Evolutionary conservation across 2,797 vertebrate genomes (phyloP).

Genomic region (Valencia hispanica): DNA sequence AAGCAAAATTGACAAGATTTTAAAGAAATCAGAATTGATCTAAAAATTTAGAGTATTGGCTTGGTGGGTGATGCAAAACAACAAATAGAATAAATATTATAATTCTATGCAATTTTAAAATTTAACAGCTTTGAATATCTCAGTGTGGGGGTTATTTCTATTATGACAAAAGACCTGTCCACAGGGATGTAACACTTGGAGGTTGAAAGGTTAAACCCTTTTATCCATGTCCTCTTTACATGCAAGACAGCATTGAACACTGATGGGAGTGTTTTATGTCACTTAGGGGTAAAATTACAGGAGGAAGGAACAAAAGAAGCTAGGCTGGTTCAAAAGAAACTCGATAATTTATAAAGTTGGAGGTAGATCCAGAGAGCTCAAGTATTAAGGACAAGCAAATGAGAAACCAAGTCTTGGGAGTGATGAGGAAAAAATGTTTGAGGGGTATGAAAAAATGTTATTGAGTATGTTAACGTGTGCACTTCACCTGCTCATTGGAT

Average conservation of each 20-base stretch:
- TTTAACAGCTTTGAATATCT: background rate
- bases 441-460: slow-evolving; percentile 47
- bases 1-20: too few species aligned
- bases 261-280: slow-evolving; percentile 4
- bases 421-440: slow-evolving; percentile 5
- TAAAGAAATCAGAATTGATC: background rate
- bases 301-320: background rate
- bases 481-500: slow-evolving; percentile 36
- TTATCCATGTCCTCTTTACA: slow-evolving; percentile 4
- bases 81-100: background rate
- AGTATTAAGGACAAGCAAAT: slow-evolving; percentile 37
- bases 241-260: background rate
- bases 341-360: background rate
- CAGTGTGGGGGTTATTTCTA: background rate
- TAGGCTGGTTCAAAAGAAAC: background rate
- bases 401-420: slow-evolving; percentile 35
- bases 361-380: slow-evolving; percentile 11
- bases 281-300: slow-evolving; percentile 17
- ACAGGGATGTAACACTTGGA: background rate
- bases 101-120: background rate
- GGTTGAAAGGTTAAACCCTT: background rate
- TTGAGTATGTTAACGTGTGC: slow-evolving; percentile 30
- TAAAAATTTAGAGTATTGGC: background rate
- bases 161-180: background rate
- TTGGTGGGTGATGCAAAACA: too few species aligned